Percentiles rank a stretch among this genome's conserved stretches.
These are phyloP conservation scores for Catocala fraxini DNA, from an alignment of 2,888 invertebrate genomes.

Conservation along the genomic window DNA sequence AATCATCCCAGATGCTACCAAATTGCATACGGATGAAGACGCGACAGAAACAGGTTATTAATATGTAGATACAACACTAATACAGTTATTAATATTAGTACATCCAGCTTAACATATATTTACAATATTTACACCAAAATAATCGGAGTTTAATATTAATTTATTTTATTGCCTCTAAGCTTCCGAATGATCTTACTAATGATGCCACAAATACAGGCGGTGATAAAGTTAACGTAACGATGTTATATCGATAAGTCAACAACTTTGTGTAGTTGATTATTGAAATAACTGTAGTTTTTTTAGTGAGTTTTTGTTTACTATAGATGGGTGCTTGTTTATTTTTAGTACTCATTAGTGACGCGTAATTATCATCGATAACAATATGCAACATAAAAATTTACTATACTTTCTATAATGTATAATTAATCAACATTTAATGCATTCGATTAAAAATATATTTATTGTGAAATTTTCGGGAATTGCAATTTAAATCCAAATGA, in stretches of 20 bases:
- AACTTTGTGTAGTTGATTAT: background rate
- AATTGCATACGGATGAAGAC: background rate
- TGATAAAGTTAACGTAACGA: constrained; percentile 26
- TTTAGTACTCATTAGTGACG: too few species aligned
- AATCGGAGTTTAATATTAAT: constrained; percentile 19
- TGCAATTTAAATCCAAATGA: too few species aligned
- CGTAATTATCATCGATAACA: too few species aligned
- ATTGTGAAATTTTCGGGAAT: too few species aligned
- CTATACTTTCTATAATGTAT: too few species aligned
- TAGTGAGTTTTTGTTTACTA: too few species aligned
- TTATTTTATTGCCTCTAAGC: constrained; percentile 33
- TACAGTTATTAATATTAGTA: constrained; percentile 10
- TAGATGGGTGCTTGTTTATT: too few species aligned
- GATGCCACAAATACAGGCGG: constrained; percentile 6
- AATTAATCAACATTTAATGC: too few species aligned
- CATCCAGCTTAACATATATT: constrained; percentile 13
- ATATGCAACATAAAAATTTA: too few species aligned
- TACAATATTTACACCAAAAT: constrained; percentile 14
- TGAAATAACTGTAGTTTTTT: too few species aligned
- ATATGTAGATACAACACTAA: background rate
- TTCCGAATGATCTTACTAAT: constrained; percentile 31
- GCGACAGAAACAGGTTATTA: background rate
- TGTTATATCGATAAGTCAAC: constrained; percentile 15
- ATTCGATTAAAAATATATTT: too few species aligned
- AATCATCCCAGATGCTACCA: background rate